These are phyloP conservation scores for Pelvicachromis taeniatus DNA, from an alignment of 2,113 vertebrate genomes.

Conservation along the genomic window DNA sequence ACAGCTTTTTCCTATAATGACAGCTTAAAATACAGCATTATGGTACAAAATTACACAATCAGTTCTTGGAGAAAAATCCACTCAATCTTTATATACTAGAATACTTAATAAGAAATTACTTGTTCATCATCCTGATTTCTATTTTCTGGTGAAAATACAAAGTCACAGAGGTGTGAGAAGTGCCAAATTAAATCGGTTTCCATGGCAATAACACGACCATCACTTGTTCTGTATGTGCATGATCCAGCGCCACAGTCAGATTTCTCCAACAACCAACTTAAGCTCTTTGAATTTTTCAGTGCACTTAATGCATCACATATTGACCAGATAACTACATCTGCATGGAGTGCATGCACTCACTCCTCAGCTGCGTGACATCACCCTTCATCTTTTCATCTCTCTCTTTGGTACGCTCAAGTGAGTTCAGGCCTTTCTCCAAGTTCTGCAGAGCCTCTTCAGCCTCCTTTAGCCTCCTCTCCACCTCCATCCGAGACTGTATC, in stretches of 20 bases:
- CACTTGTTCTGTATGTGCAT: neutral
- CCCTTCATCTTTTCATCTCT: conserved; percentile 91
- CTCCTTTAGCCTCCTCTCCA: conserved; percentile 84
- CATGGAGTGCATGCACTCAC: conserved; percentile 69
- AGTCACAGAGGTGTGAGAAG: neutral
- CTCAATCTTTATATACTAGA: neutral
- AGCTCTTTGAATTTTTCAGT: neutral
- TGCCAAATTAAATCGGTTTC: neutral
- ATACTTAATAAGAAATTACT: neutral
- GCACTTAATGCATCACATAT: neutral
- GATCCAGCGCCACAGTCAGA: neutral
- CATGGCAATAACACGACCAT: neutral
- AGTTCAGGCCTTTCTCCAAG: conserved; percentile 88
- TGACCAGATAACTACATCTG: neutral
- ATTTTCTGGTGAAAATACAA: neutral
- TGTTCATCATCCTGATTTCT: neutral
- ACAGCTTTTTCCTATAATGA: neutral
- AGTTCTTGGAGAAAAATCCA: neutral
- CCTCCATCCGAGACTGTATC: conserved; percentile 86
- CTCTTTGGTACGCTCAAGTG: conserved; percentile 82
- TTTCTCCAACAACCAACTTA: neutral
- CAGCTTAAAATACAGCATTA: neutral
- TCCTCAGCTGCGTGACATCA: conserved; percentile 88
- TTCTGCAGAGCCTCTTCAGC: conserved; percentile 87
- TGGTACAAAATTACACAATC: neutral